Base-by-base conservation (phyloP, 2,797 vertebrate species). In the Anguilla megastoma region DNA sequence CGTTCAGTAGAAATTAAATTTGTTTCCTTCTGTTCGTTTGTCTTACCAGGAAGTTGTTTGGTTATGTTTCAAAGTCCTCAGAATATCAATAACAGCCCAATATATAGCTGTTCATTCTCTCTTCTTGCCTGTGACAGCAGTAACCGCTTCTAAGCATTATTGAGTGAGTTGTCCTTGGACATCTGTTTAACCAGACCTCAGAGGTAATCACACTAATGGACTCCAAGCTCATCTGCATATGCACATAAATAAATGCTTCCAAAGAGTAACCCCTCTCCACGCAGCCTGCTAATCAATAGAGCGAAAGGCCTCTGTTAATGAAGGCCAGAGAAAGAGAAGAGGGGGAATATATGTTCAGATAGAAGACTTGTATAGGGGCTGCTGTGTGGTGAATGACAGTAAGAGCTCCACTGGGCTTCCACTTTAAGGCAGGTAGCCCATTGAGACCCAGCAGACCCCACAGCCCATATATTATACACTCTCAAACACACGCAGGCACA, bases 151-250 rank as follows among this genome's bases (percentile, higher is more conserved):
- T 94, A 94, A 95, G 95, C 95, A 95, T 95, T 95, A 95, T 95
- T 96, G 95, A 96, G 96, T 95, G 94, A 95, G 95, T 94, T 89
- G 94, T 96, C 95, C 94, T 95, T 95, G 95, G 95, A 95, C 96
- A 96, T 96, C 96, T 96, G 95, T 95, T 95, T 92, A 92, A 94
- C 95, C 93, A 93, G 94, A 94, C 94, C 95, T 96, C 95, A 94
- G 93, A 96, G 95, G 95, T 96, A 96, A 96, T 97, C 95, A 93
- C 90, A 88, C 94, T 96, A 97, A 96, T 96, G 95, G 95, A 94
- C 94, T 94, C 94, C 95, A 95, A 96, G 95, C 93, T 94, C 96
- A 95, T 95, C 94, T 95, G 94, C 95, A 95, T 96, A 96, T 95
- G 94, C 95, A 95, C 95, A 96, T 95, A 96, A 96, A 86, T 50